Evolutionary conservation across 2,888 invertebrate genomes (phyloP).

Genomic region (Amiota mariae): DNA sequence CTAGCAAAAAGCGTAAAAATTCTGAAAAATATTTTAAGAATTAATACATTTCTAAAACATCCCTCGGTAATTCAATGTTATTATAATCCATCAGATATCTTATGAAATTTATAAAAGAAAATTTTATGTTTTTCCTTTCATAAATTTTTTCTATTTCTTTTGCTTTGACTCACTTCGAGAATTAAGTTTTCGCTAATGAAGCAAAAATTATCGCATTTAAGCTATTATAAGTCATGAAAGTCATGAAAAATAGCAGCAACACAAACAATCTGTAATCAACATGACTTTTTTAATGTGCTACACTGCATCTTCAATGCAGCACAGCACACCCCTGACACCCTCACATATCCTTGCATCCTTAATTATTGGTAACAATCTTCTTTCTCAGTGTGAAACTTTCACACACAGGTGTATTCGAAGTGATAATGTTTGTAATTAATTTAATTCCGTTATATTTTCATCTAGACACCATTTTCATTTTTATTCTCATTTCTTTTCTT

Average conservation of each 20-base stretch:
- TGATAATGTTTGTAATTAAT: slow-evolving; percentile 71
- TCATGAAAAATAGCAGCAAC: slow-evolving; percentile 33
- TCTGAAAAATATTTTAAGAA: too few species aligned
- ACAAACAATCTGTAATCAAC: slow-evolving; percentile 28
- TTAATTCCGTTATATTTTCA: slow-evolving; percentile 71
- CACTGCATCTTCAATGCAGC: not conserved
- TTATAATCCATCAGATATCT: too few species aligned
- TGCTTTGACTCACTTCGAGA: not conserved
- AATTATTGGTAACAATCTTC: not conserved
- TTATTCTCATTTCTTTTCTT: not conserved
- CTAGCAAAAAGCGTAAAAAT: too few species aligned
- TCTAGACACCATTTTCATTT: slow-evolving; percentile 47
- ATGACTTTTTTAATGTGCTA: slow-evolving; percentile 32
- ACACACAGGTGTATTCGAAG: slow-evolving; percentile 56
- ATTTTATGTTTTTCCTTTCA: too few species aligned
- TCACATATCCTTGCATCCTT: slow-evolving; percentile 10
- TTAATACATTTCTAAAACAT: too few species aligned
- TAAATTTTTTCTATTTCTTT: not conserved
- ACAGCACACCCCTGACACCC: slow-evolving; percentile 15
- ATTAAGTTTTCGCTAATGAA: slow-evolving; percentile 32
- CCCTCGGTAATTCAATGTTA: too few species aligned
- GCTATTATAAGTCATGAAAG: slow-evolving; percentile 37
- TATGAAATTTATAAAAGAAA: too few species aligned
- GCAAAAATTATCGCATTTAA: slow-evolving; percentile 30
- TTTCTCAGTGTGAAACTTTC: slow-evolving; percentile 12